Percentiles rank a stretch among this genome's conserved stretches.
These are phyloP conservation scores for Sinocyclocheilus anophthalmus DNA, from an alignment of 2,113 vertebrate genomes.

Conservation along the genomic window DNA sequence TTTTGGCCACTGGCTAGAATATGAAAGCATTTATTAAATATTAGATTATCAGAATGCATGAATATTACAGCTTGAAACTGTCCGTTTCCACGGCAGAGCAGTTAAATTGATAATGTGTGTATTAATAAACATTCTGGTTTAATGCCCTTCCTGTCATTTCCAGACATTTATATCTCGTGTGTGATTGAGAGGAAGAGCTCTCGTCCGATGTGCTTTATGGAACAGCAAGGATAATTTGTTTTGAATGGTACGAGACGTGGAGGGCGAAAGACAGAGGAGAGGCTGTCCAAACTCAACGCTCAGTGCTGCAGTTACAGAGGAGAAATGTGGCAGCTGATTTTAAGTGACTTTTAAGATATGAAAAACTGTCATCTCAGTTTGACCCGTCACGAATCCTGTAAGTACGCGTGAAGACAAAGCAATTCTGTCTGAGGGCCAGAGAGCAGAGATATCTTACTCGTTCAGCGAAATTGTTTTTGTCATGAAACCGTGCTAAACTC, in stretches of 20 bases:
- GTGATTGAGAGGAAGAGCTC: conserved; percentile 19
- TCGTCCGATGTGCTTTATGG: conserved; percentile 2
- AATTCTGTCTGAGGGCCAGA: conserved; percentile 76
- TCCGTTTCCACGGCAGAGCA: background rate
- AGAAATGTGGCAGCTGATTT: conserved; percentile 27
- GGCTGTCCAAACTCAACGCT: conserved; percentile 25
- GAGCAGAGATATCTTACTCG: conserved; percentile 15
- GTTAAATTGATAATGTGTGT: conserved; percentile 29
- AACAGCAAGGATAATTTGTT: conserved; percentile 33
- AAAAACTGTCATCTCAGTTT: conserved; percentile 34
- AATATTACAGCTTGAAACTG: conserved; percentile 29
- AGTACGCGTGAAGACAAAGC: conserved; percentile 13
- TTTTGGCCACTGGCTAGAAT: conserved; percentile 24
- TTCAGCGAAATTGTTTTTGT: conserved; percentile 80
- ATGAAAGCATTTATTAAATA: conserved; percentile 37
- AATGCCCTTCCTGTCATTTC: background rate
- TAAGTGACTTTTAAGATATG: conserved; percentile 38
- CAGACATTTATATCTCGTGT: background rate
- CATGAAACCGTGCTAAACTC: conserved; percentile 89
- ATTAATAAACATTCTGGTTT: conserved; percentile 25
- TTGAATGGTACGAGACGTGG: background rate
- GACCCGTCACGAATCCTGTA: conserved; percentile 27
- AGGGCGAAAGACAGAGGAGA: conserved; percentile 8
- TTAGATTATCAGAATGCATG: conserved; percentile 38
- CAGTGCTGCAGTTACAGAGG: conserved; percentile 5